These are phyloP conservation scores for Cercocebus atys DNA, from an alignment of 2,113 vertebrate species.

Conservation along the genomic window DNA sequence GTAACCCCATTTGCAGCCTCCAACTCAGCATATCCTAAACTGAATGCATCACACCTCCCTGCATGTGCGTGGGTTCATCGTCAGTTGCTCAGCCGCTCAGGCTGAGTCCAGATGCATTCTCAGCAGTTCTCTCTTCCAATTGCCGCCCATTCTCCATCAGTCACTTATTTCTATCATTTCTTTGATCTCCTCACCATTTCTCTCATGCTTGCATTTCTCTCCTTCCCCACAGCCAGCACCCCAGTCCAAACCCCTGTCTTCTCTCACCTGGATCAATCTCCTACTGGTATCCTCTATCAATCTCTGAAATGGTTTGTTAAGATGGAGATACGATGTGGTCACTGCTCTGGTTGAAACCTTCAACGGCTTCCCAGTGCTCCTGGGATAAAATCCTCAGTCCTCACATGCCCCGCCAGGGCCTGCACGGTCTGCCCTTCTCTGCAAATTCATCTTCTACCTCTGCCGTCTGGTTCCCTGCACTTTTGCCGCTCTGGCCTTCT, in stretches of 20 bases:
- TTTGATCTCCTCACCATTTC: not conserved
- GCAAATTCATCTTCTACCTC: not conserved
- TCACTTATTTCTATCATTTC: not conserved
- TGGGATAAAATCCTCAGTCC: not conserved
- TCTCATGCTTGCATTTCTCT: not conserved
- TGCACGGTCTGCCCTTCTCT: rapidly evolving
- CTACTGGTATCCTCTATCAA: not conserved
- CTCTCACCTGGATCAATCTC: not conserved
- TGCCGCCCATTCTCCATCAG: rapidly evolving
- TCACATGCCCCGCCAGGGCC: not conserved
- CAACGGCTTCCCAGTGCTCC: not conserved
- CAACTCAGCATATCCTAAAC: not conserved
- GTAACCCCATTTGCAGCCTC: not conserved
- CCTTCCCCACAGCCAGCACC: not conserved
- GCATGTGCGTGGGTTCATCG: not conserved
- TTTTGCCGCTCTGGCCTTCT: not conserved
- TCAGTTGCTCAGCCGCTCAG: not conserved
- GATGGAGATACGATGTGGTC: not conserved
- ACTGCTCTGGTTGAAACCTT: not conserved
- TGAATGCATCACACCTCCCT: rapidly evolving
- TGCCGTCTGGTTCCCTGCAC: not conserved
- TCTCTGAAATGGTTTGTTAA: not conserved
- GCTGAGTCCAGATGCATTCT: not conserved
- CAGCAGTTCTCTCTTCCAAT: rapidly evolving
- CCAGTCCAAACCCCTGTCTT: not conserved